Percentiles rank a stretch among this genome's conserved stretches.
Evolutionary conservation across 2,113 vertebrate species (phyloP).

Genomic region (Ophthalmolycus amberensis): DNA sequence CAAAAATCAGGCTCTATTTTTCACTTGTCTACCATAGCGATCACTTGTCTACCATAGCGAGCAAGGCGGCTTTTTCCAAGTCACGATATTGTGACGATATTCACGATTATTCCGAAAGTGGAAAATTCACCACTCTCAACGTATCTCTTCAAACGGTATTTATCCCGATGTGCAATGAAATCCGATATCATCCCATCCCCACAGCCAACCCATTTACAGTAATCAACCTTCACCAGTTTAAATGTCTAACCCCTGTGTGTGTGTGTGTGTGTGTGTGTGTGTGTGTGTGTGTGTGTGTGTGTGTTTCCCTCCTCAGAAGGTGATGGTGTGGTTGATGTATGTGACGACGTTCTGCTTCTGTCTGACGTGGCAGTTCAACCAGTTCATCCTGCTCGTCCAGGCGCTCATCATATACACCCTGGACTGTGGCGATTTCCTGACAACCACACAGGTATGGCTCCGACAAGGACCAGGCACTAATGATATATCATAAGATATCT

Average conservation of each 20-base stretch:
- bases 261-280: slow-evolving; percentile 11
- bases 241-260: not conserved
- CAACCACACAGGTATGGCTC: slow-evolving; percentile 85
- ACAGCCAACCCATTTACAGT: not conserved
- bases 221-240: not conserved
- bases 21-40: not conserved
- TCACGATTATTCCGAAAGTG: not conserved
- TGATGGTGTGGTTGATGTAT: slow-evolving; percentile 89
- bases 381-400: slow-evolving; percentile 95
- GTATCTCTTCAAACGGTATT: not conserved
- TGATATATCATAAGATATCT: not conserved
- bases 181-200: not conserved
- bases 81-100: not conserved
- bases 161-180: not conserved
- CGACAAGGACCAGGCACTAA: not conserved
- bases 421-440: slow-evolving; percentile 90
- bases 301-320: slow-evolving; percentile 81
- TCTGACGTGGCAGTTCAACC: slow-evolving; percentile 98
- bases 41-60: not conserved
- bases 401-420: slow-evolving; percentile 90
- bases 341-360: slow-evolving; percentile 93
- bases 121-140: not conserved
- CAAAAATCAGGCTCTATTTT: not conserved
- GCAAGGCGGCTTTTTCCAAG: not conserved
- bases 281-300: slow-evolving; percentile 2